phyloP scores from a whole-genome alignment of 2,113 vertebrate genomes.

The Tyrannus savana region DNA sequence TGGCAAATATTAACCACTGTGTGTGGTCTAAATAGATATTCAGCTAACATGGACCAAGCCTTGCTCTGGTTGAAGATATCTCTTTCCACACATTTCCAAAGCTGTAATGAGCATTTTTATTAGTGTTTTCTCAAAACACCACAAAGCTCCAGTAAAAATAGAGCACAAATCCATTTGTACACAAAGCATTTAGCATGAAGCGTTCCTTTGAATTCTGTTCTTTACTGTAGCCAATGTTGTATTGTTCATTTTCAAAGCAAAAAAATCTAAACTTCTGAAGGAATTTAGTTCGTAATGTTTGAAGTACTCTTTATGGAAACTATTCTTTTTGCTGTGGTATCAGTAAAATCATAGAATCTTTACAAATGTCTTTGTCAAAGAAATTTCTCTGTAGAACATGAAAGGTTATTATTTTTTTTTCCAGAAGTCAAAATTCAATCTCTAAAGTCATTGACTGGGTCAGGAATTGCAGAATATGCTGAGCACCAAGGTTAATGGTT shows the following conservation, averaged over 20 bases:
- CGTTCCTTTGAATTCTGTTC: neutral
- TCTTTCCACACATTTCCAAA: conserved; percentile 67
- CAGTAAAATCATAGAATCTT: neutral
- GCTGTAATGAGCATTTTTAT: conserved; percentile 66
- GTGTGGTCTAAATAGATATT: conserved; percentile 76
- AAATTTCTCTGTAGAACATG: neutral
- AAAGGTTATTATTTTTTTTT: neutral
- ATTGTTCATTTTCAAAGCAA: neutral
- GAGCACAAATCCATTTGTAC: conserved; percentile 16
- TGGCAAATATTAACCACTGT: conserved; percentile 72
- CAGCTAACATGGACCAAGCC: conserved; percentile 21
- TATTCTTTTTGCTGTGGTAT: neutral
- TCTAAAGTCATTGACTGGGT: conserved; percentile 6
- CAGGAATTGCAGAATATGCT: conserved; percentile 31
- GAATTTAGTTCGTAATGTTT: neutral
- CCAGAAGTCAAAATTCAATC: conserved; percentile 14
- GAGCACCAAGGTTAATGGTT: conserved; percentile 38
- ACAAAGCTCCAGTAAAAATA: conserved; percentile 61
- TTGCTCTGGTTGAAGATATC: conserved; percentile 68
- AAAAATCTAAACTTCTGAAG: neutral
- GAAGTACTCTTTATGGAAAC: neutral
- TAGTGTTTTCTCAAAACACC: conserved; percentile 55
- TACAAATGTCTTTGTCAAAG: neutral
- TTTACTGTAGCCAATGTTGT: neutral
- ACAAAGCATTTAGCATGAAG: neutral